Evolutionary conservation across 2,888 invertebrate genomes (phyloP), one percentile per base, ranked within the genome.

Genomic region (Iselma pallidipennis): DNA sequence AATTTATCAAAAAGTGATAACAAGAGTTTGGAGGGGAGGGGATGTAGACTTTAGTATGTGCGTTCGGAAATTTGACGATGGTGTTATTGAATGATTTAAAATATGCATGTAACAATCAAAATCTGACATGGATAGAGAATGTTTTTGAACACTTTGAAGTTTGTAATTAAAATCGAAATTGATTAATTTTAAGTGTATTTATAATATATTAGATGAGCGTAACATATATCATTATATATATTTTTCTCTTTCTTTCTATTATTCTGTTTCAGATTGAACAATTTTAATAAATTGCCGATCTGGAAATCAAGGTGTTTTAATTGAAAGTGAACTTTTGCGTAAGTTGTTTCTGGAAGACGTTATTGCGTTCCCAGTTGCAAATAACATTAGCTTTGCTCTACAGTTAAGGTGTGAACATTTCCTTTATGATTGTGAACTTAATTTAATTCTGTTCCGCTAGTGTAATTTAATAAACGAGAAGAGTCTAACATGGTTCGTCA

Each of bases 341-440:
- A 61, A 61, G 57, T 61, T 64, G 61, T 64, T 64, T 64, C 58
- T 50, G 59, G 61, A 59, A 69, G 66, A 65, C 70, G 59, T 66
- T 67, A 67, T 65, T 68, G 63, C 66, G 66, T 68, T 70, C 57
- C 64, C 68, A 66, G 64, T 59, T 59, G 68, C 63, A 70, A 68
- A 70, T 70, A 68, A 70, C 68, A 65, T 70, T 70, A 66, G 67
- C 66, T 63, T 65, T 66, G 63, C 66, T 62, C 63, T 59, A 63
- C 68, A 67, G 68, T 69, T 66, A 66, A 69, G 70, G 70, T 70
- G 70, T 67, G 70, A 69, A 70, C 70, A 69, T 63, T 67, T 70
- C 68, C 70, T 70, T 68, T 70, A 70, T 67, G 64, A 69, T 67
- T 69, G 67, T 65, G 65, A 67, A 69, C 68, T 67, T 66, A 70